A percentile compares a stretch with the other conserved stretches of the same genome.
phyloP scores from a whole-genome alignment of 2,888 invertebrate species.

The Caradrina kadenii region DNA sequence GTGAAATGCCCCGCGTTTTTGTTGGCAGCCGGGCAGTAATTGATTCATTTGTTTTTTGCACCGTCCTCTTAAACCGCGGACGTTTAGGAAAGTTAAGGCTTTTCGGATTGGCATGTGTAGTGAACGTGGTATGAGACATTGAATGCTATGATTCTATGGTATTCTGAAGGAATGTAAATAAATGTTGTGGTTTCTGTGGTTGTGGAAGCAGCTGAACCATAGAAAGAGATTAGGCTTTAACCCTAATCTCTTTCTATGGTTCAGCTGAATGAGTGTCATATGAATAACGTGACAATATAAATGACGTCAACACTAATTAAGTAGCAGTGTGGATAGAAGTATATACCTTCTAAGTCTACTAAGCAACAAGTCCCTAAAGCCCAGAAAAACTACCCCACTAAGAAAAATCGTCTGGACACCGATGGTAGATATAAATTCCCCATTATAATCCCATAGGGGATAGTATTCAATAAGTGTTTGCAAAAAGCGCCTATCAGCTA shows the following conservation, averaged over 20 bases:
- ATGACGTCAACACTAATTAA: background rate
- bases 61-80: constrained; percentile 42
- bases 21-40: constrained; percentile 59
- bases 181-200: background rate
- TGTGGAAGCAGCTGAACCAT: background rate
- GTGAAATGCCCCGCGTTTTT: constrained; percentile 64
- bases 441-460: constrained; percentile 62
- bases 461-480: constrained; percentile 70
- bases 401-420: constrained; percentile 35
- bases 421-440: constrained; percentile 57
- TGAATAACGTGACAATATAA: background rate
- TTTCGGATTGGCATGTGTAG: constrained; percentile 27
- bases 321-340: background rate
- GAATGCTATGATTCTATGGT: background rate
- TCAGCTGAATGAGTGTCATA: background rate
- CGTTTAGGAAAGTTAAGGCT: constrained; percentile 47
- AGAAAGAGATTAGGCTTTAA: background rate
- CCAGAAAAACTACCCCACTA: constrained; percentile 21
- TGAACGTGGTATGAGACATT: background rate
- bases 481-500: constrained; percentile 73
- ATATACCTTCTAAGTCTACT: background rate
- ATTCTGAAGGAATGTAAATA: background rate
- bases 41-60: constrained; percentile 68
- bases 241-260: no score
- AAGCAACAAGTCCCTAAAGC: constrained; percentile 39